Evolutionary conservation across 2,797 vertebrate genomes (phyloP).

Genomic region (Paratrypauchen microcephalus): DNA sequence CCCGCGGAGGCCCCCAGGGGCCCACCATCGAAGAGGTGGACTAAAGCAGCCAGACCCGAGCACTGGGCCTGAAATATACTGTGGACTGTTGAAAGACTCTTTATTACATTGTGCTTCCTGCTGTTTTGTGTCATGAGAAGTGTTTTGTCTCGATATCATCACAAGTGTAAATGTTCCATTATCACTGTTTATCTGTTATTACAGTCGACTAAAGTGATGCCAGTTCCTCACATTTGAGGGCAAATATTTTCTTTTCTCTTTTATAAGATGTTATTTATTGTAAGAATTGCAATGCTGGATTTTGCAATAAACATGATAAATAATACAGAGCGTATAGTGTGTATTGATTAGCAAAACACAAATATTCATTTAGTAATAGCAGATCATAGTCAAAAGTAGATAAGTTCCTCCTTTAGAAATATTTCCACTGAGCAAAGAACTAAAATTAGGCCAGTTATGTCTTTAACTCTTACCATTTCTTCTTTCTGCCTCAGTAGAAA

Average conservation of each 20-base stretch:
- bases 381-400: too few relatives aligned
- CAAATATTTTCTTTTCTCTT: not conserved
- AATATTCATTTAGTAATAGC: not conserved
- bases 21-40: slow-evolving; percentile 8
- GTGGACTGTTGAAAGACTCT: not conserved
- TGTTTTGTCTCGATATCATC: not conserved
- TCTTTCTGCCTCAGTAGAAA: too few relatives aligned
- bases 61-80: not conserved
- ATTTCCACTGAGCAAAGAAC: too few relatives aligned
- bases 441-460: too few relatives aligned
- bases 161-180: not conserved
- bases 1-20: slow-evolving; percentile 7
- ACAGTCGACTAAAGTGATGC: too few relatives aligned
- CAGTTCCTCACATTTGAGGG: too few relatives aligned
- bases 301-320: not conserved
- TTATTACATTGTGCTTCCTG: not conserved
- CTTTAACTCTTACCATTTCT: too few relatives aligned
- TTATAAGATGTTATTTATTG: not conserved
- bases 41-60: not conserved
- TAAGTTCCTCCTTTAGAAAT: not conserved
- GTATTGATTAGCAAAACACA: not conserved
- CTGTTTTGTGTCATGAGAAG: not conserved
- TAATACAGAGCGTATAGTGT: not conserved
- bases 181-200: not conserved
- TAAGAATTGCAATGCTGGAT: not conserved